These are phyloP conservation scores for Cephalopterus ornatus DNA, from an alignment of 2,113 vertebrate species.

Conservation along the genomic window DNA sequence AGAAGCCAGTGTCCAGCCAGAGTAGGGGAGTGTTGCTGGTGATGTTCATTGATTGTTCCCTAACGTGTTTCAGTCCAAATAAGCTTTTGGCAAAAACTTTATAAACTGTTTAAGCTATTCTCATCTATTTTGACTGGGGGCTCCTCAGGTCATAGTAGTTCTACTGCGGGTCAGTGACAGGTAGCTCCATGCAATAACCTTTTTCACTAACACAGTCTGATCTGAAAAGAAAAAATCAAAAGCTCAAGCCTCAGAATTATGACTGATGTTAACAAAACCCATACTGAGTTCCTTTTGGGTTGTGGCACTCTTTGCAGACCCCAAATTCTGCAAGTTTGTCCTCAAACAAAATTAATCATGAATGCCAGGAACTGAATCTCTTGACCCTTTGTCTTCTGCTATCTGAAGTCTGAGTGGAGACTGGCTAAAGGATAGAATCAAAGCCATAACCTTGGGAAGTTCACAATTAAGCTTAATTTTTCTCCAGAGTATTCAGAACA, in stretches of 20 bases:
- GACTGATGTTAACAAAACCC: neutral
- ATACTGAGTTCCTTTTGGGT: neutral
- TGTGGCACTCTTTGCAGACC: neutral
- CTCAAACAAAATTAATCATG: neutral
- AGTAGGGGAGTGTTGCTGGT: neutral
- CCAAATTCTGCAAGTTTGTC: neutral
- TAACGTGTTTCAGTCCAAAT: neutral
- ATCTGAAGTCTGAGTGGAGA: neutral
- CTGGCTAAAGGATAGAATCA: neutral
- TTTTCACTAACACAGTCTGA: neutral
- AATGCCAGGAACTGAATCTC: neutral
- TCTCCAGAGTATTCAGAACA: neutral
- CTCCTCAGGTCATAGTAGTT: neutral
- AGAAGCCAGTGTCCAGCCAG: neutral
- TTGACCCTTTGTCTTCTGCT: neutral
- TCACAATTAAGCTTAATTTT: neutral
- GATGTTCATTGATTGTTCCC: neutral
- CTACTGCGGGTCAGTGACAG: neutral
- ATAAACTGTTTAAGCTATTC: neutral
- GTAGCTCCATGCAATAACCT: neutral
- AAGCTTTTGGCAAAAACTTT: neutral
- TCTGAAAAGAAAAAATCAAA: neutral
- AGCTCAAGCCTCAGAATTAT: neutral
- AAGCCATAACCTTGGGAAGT: neutral
- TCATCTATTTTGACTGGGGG: neutral